Percentiles rank a stretch among this genome's conserved stretches.
Evolutionary conservation across 37 sponge, comb jelly and placozoan genomes (phyloP).

Genomic region (Theonella swinhoei): DNA sequence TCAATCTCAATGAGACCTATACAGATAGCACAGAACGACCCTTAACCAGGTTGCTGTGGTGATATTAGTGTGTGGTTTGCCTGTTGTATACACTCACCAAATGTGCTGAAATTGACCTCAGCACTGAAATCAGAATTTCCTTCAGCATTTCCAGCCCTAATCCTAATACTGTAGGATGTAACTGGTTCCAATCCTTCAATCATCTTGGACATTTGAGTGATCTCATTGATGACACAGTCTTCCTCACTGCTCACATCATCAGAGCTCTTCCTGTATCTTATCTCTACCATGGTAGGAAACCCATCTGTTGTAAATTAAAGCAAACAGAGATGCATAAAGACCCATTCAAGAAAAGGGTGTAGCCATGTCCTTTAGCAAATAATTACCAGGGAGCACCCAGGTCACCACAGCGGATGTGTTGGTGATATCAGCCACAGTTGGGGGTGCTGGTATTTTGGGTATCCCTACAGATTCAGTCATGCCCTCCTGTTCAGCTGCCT

Average conservation of each 20-base stretch:
- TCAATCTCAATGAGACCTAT: neutral
- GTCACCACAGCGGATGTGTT: neutral
- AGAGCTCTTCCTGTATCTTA: neutral
- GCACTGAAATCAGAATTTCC: neutral
- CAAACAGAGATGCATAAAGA: too few species aligned
- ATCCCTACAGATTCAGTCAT: too few species aligned
- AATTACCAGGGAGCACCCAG: neutral
- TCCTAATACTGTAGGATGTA: neutral
- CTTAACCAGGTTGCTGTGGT: neutral
- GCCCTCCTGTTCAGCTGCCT: too few species aligned
- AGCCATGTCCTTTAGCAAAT: neutral
- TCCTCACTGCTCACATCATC: neutral
- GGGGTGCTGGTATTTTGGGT: neutral
- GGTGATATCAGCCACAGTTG: neutral
- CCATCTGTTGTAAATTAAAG: neutral
- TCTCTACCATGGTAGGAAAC: neutral
- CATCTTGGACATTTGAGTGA: neutral
- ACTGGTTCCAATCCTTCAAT: neutral
- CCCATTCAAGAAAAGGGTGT: too few species aligned
- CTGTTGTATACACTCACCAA: too few species aligned
- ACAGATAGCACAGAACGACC: neutral
- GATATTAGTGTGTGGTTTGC: too few species aligned
- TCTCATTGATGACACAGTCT: neutral
- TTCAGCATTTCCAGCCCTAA: neutral
- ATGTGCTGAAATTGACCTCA: neutral